Percentiles rank a stretch among this genome's conserved stretches.
Conservation (phyloP, 2,888 invertebrate species). For the Drosophila ezoana region DNA sequence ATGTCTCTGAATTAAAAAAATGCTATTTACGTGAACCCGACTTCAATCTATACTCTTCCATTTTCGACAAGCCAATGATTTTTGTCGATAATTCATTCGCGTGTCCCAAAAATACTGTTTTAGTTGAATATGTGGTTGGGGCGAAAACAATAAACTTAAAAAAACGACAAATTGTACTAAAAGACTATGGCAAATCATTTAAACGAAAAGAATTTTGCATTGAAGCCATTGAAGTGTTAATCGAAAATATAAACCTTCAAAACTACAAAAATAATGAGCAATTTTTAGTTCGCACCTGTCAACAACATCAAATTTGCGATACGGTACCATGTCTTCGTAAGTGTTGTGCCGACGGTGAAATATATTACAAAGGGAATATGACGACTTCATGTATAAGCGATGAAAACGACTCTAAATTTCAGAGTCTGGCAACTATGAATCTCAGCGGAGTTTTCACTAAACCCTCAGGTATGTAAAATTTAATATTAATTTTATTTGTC, state of each 20-base stretch:
- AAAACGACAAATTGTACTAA: conserved; percentile 59
- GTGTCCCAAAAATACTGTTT: conserved; percentile 72
- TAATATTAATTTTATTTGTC: neutral
- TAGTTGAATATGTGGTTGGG: conserved; percentile 80
- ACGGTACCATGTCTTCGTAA: conserved; percentile 81
- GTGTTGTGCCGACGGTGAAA: conserved; percentile 82
- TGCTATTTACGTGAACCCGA: conserved; percentile 63
- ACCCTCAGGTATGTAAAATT: conserved; percentile 74
- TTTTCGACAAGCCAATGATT: conserved; percentile 70
- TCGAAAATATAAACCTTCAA: neutral
- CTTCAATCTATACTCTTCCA: conserved; percentile 62
- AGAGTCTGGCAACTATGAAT: conserved; percentile 75
- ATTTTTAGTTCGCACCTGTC: conserved; percentile 74
- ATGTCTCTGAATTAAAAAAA: conserved; percentile 57
- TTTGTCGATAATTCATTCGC: conserved; percentile 71
- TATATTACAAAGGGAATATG: conserved; percentile 71
- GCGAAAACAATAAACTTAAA: conserved; percentile 63
- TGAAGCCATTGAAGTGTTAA: conserved; percentile 69
- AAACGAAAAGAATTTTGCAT: conserved; percentile 76
- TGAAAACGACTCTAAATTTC: conserved; percentile 65
- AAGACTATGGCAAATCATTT: conserved; percentile 51
- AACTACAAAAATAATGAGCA: conserved; percentile 21
- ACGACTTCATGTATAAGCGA: conserved; percentile 76
- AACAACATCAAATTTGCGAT: conserved; percentile 52
- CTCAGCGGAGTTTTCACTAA: conserved; percentile 77